Evolutionary conservation across 2,888 invertebrate species (phyloP).

Genomic region (Eupithecia inturbata): DNA sequence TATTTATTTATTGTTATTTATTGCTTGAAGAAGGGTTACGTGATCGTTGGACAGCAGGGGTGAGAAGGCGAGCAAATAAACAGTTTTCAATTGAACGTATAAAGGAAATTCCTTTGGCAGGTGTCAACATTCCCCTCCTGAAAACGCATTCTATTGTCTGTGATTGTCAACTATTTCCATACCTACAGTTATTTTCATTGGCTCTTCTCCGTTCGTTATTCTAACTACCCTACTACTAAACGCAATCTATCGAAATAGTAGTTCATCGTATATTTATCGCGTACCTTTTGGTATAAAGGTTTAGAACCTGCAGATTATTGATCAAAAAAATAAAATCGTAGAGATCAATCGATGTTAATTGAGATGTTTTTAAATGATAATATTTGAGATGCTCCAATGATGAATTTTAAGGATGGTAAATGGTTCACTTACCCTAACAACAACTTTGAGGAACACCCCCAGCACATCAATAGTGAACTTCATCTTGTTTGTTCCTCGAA

Average conservation of each 20-base stretch:
- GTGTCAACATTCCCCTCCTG: background rate
- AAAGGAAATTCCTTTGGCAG: background rate
- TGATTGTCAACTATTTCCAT: background rate
- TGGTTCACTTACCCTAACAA: conserved; percentile 74
- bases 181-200: background rate
- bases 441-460: conserved; percentile 81
- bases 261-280: background rate
- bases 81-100: too few relatives aligned
- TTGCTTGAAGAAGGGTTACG: too few relatives aligned
- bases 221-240: background rate
- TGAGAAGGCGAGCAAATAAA: too few relatives aligned
- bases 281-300: background rate
- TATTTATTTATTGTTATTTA: too few relatives aligned
- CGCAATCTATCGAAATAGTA: background rate
- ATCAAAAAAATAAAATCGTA: background rate
- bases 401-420: background rate
- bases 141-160: background rate
- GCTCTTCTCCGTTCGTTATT: background rate
- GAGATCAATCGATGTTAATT: too few relatives aligned
- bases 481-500: conserved; percentile 64
- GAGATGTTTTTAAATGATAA: too few relatives aligned
- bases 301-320: background rate
- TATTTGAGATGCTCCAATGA: too few relatives aligned
- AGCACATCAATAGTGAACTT: conserved; percentile 81
- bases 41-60: too few relatives aligned